These are phyloP conservation scores for Bugulina stolonifera DNA, from an alignment of 2,888 invertebrate genomes.

Conservation along the genomic window DNA sequence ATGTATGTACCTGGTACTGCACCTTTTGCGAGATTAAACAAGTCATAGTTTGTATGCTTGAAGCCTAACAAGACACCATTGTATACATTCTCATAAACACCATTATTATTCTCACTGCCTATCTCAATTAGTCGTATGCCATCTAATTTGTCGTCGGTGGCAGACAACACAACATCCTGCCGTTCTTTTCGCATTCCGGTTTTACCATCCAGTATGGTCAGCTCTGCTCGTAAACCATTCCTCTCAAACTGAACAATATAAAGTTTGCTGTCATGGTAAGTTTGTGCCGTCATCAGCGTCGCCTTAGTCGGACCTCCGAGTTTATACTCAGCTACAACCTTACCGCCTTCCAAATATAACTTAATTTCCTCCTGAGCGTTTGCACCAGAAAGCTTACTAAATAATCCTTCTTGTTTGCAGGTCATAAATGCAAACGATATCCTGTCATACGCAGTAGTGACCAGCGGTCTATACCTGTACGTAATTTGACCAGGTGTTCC, in stretches of 20 bases:
- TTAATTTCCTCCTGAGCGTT: constrained; percentile 42
- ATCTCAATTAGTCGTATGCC: not conserved
- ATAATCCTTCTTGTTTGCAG: constrained; percentile 38
- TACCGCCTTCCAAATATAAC: constrained; percentile 36
- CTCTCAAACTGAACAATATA: constrained; percentile 45
- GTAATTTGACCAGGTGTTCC: constrained; percentile 37
- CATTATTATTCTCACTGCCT: constrained; percentile 1
- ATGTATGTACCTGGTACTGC: not conserved
- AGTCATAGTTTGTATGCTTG: not conserved
- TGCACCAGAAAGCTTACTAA: constrained; percentile 38
- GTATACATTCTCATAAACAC: not conserved
- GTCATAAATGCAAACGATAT: constrained; percentile 52
- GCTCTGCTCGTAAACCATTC: constrained; percentile 36
- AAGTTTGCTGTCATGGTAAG: constrained; percentile 40
- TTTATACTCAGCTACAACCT: constrained; percentile 41
- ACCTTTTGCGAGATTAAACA: constrained; percentile 2
- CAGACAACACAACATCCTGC: not conserved
- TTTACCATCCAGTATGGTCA: constrained; percentile 35
- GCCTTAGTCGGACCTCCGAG: constrained; percentile 35
- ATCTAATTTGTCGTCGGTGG: constrained; percentile 1
- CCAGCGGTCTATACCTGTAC: constrained; percentile 34
- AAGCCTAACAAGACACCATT: not conserved
- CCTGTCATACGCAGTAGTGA: constrained; percentile 36
- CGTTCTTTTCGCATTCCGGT: not conserved
- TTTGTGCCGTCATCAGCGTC: not conserved